Conservation (phyloP, 2,888 invertebrate species). For the Entomobrya multifasciata region DNA sequence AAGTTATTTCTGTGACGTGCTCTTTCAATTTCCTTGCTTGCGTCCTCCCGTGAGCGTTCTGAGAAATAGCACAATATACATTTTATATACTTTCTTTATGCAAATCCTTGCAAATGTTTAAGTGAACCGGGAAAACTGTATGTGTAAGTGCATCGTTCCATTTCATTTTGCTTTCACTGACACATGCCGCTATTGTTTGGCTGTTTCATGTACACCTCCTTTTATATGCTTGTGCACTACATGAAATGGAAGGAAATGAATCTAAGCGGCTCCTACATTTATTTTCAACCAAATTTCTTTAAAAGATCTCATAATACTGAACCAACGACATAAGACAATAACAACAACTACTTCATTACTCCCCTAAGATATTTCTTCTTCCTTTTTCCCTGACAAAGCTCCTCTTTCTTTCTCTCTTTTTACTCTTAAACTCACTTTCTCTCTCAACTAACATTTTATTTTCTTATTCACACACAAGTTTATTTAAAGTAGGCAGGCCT, state of each 20-base stretch:
- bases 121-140: background rate
- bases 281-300: conserved; percentile 35
- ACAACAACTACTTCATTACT: conserved; percentile 58
- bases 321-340: conserved; percentile 59
- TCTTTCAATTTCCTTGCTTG: too few species aligned
- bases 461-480: conserved; percentile 42
- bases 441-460: conserved; percentile 31
- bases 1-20: background rate
- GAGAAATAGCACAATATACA: background rate
- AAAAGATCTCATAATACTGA: conserved; percentile 48
- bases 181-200: too few species aligned
- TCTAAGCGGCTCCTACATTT: conserved; percentile 37
- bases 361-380: conserved; percentile 52
- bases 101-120: background rate
- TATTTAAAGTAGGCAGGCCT: conserved; percentile 54
- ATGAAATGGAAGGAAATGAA: background rate
- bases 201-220: too few species aligned
- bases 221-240: too few species aligned
- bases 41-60: background rate
- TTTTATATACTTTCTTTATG: background rate
- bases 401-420: background rate
- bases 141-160: background rate
- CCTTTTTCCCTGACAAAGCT: conserved; percentile 37
- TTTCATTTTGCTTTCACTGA: background rate
- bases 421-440: too few species aligned